These are phyloP conservation scores for Oreochromis aureus DNA, from an alignment of 2,113 vertebrate species.

Conservation along the genomic window DNA sequence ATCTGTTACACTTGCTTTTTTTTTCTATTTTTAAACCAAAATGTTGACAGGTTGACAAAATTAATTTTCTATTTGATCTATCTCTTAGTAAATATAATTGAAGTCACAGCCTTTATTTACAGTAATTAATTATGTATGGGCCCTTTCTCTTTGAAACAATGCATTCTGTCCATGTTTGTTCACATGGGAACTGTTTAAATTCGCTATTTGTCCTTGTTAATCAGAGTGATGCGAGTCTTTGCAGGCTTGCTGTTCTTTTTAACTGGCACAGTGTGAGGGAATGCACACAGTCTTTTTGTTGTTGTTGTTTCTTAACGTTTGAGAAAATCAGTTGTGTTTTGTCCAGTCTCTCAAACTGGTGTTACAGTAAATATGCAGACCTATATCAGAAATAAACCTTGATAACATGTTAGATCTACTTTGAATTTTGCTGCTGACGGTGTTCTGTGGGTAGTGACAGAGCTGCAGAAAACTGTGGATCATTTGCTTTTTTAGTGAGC, in stretches of 20 bases:
- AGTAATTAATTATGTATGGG: conserved; percentile 42
- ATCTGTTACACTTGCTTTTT: not conserved
- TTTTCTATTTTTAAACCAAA: not conserved
- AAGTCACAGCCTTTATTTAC: conserved; percentile 47
- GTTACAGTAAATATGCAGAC: not conserved
- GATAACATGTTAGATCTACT: not conserved
- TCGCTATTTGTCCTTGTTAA: conserved; percentile 43
- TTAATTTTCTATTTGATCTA: conserved; percentile 46
- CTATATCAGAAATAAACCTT: fast-evolving
- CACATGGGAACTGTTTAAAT: conserved; percentile 22
- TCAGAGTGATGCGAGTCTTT: not conserved
- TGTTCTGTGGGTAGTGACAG: not conserved
- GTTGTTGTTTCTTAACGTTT: not conserved
- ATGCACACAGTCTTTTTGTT: not conserved
- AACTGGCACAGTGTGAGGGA: not conserved
- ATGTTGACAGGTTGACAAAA: conserved; percentile 34
- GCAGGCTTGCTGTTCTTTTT: not conserved
- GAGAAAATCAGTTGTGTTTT: not conserved
- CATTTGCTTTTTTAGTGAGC: not conserved
- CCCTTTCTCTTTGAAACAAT: conserved; percentile 32
- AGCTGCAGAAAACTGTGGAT: not conserved
- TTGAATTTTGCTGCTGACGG: not conserved
- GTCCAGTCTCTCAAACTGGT: not conserved
- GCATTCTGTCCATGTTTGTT: conserved; percentile 29
- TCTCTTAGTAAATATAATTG: conserved; percentile 40